These are phyloP conservation scores for Euthynnus affinis DNA, from an alignment of 2,797 vertebrate genomes.

Conservation along the genomic window DNA sequence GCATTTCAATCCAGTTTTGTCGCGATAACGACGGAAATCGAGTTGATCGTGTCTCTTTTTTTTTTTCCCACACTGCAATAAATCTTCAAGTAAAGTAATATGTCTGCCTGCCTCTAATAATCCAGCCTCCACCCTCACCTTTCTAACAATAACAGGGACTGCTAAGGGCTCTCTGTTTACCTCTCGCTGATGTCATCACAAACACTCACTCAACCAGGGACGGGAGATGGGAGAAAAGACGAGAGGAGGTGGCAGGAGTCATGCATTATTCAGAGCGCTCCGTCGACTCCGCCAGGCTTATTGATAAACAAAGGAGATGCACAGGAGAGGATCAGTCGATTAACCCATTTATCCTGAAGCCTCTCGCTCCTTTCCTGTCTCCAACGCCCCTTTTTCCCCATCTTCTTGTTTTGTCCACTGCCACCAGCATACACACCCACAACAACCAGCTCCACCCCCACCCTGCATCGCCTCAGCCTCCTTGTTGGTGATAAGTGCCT, in stretches of 20 bases:
- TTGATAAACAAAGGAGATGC: constrained; percentile 93
- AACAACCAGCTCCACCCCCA: constrained; percentile 49
- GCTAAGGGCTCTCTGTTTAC: constrained; percentile 86
- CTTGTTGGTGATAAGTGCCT: constrained; percentile 72
- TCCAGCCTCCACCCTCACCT: constrained; percentile 34
- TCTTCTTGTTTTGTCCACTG: constrained; percentile 41
- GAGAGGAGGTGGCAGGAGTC: constrained; percentile 80
- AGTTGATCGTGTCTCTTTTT: constrained; percentile 45
- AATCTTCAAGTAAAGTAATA: constrained; percentile 73
- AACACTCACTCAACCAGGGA: constrained; percentile 84
- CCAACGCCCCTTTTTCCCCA: constrained; percentile 2
- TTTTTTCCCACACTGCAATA: constrained; percentile 54
- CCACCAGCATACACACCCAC: constrained; percentile 55
- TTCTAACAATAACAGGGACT: constrained; percentile 78
- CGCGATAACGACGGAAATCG: constrained; percentile 50
- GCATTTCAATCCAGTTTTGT: constrained; percentile 57
- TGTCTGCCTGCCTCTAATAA: constrained; percentile 67
- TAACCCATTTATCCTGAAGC: constrained; percentile 91
- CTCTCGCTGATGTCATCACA: constrained; percentile 92
- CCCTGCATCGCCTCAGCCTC: constrained; percentile 51
- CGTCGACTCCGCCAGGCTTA: constrained; percentile 87
- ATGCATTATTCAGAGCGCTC: constrained; percentile 92
- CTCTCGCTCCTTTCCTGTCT: constrained; percentile 69
- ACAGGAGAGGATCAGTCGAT: constrained; percentile 90
- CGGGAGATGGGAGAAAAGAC: constrained; percentile 22